Conservation (phyloP, 2,888 invertebrate species). For the Busseola fusca region DNA sequence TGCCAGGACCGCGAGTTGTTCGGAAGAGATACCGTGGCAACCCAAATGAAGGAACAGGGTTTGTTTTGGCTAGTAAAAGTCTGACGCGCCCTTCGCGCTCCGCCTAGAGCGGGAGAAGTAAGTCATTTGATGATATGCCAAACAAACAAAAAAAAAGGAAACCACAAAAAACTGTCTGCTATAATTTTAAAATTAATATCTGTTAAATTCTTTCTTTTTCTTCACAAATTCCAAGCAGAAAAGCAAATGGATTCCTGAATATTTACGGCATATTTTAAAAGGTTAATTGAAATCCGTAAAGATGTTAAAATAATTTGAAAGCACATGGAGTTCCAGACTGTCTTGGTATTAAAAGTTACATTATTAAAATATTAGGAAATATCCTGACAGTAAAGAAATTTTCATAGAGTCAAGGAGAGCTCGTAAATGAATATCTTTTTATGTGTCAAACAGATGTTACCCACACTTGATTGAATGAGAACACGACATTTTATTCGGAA, state of each 20-base stretch:
- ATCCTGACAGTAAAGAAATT: slow-evolving; percentile 35
- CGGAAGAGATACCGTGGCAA: too few relatives aligned
- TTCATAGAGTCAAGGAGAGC: slow-evolving; percentile 18
- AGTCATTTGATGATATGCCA: too few relatives aligned
- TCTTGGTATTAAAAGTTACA: neutral
- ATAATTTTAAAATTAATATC: too few relatives aligned
- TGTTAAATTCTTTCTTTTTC: neutral
- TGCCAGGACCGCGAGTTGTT: too few relatives aligned
- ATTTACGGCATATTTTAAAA: neutral
- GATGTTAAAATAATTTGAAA: neutral
- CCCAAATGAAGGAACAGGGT: too few relatives aligned
- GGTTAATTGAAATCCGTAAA: neutral
- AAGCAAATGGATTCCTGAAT: neutral
- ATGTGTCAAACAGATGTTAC: slow-evolving; percentile 46
- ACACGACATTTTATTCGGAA: slow-evolving; percentile 39
- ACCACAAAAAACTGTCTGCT: too few relatives aligned
- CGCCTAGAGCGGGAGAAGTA: too few relatives aligned
- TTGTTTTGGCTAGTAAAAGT: too few relatives aligned
- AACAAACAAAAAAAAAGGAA: too few relatives aligned
- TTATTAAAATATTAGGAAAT: slow-evolving; percentile 26
- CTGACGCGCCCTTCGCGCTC: too few relatives aligned
- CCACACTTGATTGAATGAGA: slow-evolving; percentile 47
- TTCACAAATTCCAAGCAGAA: neutral
- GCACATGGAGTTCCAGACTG: neutral
- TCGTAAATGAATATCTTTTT: slow-evolving; percentile 50